Evolutionary conservation across 2,888 invertebrate species (phyloP).

Genomic region (Cerceris ruficornis): DNA sequence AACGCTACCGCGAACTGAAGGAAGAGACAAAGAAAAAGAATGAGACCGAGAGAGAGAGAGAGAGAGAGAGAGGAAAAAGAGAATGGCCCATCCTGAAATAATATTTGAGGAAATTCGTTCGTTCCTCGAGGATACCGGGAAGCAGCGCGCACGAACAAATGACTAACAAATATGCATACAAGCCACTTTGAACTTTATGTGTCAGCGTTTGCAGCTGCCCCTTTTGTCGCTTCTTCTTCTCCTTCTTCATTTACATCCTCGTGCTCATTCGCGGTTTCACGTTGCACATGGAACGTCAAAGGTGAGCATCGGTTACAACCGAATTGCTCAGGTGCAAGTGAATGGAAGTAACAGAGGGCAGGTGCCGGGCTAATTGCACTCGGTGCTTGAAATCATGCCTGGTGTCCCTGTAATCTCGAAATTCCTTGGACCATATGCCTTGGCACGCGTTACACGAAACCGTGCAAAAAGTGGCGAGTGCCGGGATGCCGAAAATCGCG

Average conservation of each 20-base stretch:
- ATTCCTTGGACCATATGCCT: neutral
- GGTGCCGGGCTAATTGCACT: slow-evolving; percentile 50
- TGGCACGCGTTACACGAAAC: neutral
- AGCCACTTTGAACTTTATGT: slow-evolving; percentile 50
- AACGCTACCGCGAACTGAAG: slow-evolving; percentile 20
- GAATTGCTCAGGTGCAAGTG: slow-evolving; percentile 59
- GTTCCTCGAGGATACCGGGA: slow-evolving; percentile 18
- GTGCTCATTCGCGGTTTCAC: slow-evolving; percentile 27
- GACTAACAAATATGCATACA: slow-evolving; percentile 69
- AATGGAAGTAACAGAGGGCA: slow-evolving; percentile 54
- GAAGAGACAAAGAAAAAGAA: slow-evolving; percentile 11
- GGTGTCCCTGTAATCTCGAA: neutral
- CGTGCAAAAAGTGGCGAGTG: neutral
- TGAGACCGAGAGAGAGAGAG: neutral
- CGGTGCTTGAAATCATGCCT: slow-evolving; percentile 24
- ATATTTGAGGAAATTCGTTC: slow-evolving; percentile 68
- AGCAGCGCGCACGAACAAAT: slow-evolving; percentile 63
- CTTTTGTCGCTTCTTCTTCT: slow-evolving; percentile 23
- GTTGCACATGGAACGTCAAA: slow-evolving; percentile 34
- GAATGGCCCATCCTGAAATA: slow-evolving; percentile 66
- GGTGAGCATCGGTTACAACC: slow-evolving; percentile 51
- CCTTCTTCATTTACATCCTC: slow-evolving; percentile 50
- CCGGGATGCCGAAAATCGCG: no score
- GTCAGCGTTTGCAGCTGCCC: slow-evolving; percentile 53
- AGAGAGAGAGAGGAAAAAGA: slow-evolving; percentile 7